Base-by-base conservation (phyloP, 2,888 invertebrate species). In the Ectemnius lituratus region DNA sequence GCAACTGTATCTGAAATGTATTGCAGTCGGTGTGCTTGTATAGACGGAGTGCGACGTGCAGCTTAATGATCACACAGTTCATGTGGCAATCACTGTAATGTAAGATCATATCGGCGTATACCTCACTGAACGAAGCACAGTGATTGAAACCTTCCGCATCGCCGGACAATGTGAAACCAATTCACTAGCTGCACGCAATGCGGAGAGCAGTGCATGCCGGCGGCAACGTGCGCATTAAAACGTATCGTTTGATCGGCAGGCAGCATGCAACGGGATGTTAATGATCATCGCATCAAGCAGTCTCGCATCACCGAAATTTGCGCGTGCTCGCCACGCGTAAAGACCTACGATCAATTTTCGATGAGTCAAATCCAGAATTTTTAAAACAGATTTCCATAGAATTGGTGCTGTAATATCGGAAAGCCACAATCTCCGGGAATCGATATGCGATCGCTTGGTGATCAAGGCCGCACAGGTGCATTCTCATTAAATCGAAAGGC, bases 61-160 rank as follows among this genome's bases (percentile, higher is more conserved):
- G 71, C 45, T 37, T 64, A 27, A 75, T 76, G 68, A 71, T 75
- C 68, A 75, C 72, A 67, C 71, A 63, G 62, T 59, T 60, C 63
- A 64, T 45, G 18, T 18, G 28, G 27, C 62, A 67, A 75, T 76
- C 66, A 65, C 56, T 16, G 52, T 14, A 52, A 37, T 37, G 52
- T 52, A 52, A 52, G 52, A 52, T 52, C 52, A 14, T 52, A 52
- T 52, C 52, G 52, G 37, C 37, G 0, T 14, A 52, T 52, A 52
- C 52, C 52, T 52, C 52, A 6, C 52, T 14, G 52, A 37, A 5
- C 16, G 52, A 14, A 52, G 52, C 16, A 52, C 52, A 52, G 52
- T 52, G 52, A 52, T 52, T 52, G 52, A 52, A 52, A 52, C 52
- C 52, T 52, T 52, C 52, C 52, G 52, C 52, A 16, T 52, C 52